phyloP scores from a whole-genome alignment of 64 coral and sea anemone species.

The Actinia equina region DNA sequence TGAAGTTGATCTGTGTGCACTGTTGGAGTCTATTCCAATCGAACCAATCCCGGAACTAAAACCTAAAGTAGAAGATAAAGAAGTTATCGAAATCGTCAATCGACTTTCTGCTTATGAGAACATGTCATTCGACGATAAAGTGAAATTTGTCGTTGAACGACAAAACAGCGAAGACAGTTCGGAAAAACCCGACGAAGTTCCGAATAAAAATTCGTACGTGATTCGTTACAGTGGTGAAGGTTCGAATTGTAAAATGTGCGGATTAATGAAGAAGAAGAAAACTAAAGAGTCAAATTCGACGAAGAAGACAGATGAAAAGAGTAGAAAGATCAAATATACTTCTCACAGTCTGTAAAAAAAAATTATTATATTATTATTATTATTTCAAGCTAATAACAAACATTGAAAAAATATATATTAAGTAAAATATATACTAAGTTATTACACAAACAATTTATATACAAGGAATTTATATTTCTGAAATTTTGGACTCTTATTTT shows the following conservation, averaged over 20 bases:
- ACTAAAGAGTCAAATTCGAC: not conserved
- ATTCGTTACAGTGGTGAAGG: not conserved
- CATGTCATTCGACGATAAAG: slow-evolving; percentile 53
- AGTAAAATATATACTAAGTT: too few species aligned
- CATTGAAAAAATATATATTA: too few species aligned
- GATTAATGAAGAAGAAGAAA: slow-evolving; percentile 19
- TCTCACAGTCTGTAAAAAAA: not conserved
- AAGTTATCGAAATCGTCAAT: slow-evolving; percentile 31
- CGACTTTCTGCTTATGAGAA: slow-evolving; percentile 59
- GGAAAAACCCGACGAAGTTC: not conserved
- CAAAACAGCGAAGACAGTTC: slow-evolving; percentile 19
- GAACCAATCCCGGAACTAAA: slow-evolving; percentile 19
- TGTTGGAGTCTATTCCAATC: slow-evolving; percentile 47
- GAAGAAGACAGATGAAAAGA: not conserved
- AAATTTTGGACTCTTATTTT: too few species aligned
- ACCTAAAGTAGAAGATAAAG: slow-evolving; percentile 22
- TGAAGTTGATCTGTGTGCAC: slow-evolving; percentile 46
- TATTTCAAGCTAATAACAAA: too few species aligned
- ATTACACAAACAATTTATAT: too few species aligned
- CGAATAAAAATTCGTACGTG: not conserved
- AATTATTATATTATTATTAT: not conserved
- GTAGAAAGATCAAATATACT: not conserved
- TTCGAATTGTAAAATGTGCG: slow-evolving; percentile 22
- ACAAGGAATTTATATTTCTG: too few species aligned
- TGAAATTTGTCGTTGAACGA: slow-evolving; percentile 15